Base-by-base conservation (phyloP, 2,888 invertebrate genomes). In the Protonemura montana region DNA sequence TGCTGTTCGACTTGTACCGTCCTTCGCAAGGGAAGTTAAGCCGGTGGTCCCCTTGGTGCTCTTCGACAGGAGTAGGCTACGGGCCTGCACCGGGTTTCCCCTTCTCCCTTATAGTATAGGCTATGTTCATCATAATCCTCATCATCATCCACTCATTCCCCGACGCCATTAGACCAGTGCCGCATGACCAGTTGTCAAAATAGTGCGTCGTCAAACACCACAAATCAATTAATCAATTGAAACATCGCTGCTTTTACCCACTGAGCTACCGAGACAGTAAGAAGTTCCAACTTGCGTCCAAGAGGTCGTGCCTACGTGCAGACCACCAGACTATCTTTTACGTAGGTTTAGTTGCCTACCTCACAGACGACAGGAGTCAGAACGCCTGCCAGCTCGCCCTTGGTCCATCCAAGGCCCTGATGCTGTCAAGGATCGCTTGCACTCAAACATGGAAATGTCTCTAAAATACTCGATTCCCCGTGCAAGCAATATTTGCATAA, bases 401-500 rank as follows among this genome's bases (percentile, higher is more conserved):
- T 59, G 59, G 59, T 59, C 59, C 59, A 59, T 3, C 59, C 59
- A 59, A 59, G 59, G 59, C 21, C 59, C 59, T 21, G 59, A 59
- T 59, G 59, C 59, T 59, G 59, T 59, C 59, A 59, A 59, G 59
- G 59, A 59, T 59, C 59, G 59, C 13, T 21, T 13, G 59, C 59
- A 7, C 59, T 10, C 59, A 21, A 59, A 59, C 59, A 59, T 59
- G 59, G 59, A 59, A 59, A 59, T 59, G 59, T 59, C 59, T 59
- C 59, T 59, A 59, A 59, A 59, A 3, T 59, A 59, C 59, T 59
- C 21, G 16, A 59, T 59, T 59, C 59, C 59, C 59, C 21, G 59
- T 59, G 59, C 59, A 1, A 59, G 59, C 59, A 59, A 78, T 27
- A 78, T 78, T 78, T 78, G 78, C 78, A 78, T 78, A 78, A 78